Percentiles rank a stretch among this genome's conserved stretches.
Evolutionary conservation across 1,140 invertebrate genomes (phyloP).

Genomic region (Diorhabda sublineata): DNA sequence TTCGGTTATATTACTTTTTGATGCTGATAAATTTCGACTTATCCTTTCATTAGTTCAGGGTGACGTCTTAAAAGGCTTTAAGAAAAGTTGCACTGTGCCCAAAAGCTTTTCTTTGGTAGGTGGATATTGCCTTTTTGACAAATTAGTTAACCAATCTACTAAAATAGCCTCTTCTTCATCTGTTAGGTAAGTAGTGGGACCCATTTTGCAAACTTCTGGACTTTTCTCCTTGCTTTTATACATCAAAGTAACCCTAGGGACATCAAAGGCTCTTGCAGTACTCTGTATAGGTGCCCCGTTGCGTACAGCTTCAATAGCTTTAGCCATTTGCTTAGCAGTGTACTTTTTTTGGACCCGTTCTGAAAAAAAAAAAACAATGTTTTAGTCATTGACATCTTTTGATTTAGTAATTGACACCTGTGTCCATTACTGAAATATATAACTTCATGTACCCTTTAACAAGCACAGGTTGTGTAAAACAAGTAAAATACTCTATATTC

Average conservation of each 20-base stretch:
- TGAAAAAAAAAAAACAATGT: no score
- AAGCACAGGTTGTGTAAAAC: no score
- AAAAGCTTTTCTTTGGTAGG: constrained; percentile 36
- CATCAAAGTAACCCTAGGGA: constrained; percentile 39
- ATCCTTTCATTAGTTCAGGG: constrained; percentile 23
- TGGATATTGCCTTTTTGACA: constrained; percentile 43
- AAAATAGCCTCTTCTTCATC: constrained; percentile 39
- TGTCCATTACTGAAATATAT: no score
- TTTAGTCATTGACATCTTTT: no score
- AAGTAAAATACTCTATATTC: no score
- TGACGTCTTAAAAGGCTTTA: constrained; percentile 37
- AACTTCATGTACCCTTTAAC: no score
- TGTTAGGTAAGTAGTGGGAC: constrained; percentile 33
- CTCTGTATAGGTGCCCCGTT: constrained; percentile 10
- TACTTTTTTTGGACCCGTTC: no score
- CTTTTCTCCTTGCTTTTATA: constrained; percentile 38
- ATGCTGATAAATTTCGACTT: constrained; percentile 12
- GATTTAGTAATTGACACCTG: no score
- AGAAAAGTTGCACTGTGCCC: constrained; percentile 35
- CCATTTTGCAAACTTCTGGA: constrained; percentile 35
- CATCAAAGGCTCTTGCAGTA: constrained; percentile 36
- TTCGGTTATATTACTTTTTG: constrained; percentile 37
- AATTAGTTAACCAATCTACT: constrained; percentile 41
- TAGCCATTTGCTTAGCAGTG: neutral
- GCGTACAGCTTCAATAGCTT: neutral